Conservation (phyloP, 2,113 vertebrate genomes). For the Anser cygnoides region DNA sequence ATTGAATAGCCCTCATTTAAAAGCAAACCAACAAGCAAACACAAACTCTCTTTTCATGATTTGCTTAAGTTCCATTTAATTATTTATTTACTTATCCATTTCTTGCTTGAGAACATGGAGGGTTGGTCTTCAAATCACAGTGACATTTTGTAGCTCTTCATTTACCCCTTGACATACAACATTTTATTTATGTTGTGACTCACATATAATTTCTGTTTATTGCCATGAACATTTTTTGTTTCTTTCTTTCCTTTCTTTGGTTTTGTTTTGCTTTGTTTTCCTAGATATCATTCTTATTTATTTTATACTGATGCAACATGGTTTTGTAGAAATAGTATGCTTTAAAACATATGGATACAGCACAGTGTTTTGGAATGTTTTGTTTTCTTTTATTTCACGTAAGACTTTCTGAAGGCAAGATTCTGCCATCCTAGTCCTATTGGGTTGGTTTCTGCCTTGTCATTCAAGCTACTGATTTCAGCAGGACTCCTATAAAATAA, state of each 20-base stretch:
- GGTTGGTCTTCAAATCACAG: neutral
- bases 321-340: neutral
- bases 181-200: neutral
- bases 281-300: neutral
- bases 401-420: neutral
- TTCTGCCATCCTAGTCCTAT: neutral
- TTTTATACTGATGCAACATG: neutral
- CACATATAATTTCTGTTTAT: neutral
- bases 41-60: fast-evolving
- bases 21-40: neutral
- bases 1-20: neutral
- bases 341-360: neutral
- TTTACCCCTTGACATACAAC: neutral
- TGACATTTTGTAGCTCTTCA: neutral
- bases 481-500: neutral
- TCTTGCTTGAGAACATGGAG: neutral
- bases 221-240: neutral
- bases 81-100: neutral
- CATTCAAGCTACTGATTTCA: neutral
- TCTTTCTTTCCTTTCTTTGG: too few species aligned
- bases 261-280: neutral
- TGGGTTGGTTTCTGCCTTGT: neutral
- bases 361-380: neutral
- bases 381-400: neutral
- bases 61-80: neutral